Evolutionary conservation across 2,888 invertebrate species (phyloP), one percentile per base, ranked within the genome.

Genomic region (Paralinhomoeus sp.): DNA sequence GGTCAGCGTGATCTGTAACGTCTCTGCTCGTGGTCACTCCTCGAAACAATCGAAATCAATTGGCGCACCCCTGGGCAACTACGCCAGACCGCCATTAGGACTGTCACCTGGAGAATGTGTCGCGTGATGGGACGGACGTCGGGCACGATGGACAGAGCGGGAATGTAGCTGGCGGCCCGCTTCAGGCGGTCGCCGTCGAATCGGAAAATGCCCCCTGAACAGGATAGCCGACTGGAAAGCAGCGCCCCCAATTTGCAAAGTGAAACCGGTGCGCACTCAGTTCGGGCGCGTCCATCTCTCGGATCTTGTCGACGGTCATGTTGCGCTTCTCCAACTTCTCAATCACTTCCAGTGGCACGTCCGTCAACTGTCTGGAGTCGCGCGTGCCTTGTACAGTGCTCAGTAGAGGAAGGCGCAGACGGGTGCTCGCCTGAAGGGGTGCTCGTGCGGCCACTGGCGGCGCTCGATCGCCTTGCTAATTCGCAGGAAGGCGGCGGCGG

Each of bases 391-490:
- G n/a, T n/a, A n/a, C n/a, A n/a, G n/a, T n/a, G n/a, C n/a, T n/a
- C n/a, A n/a, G n/a, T n/a, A n/a, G n/a, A n/a, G n/a, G n/a, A n/a
- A n/a, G n/a, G n/a, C n/a, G n/a, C n/a, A n/a, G n/a, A n/a, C n/a
- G n/a, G n/a, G n/a, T n/a, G n/a, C 37, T 23, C 18, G 51, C 53
- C 54, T 45, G 20, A 56, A 44, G 1, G 68, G 64, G 65, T 91
- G 91, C 15, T 80, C 68, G 62, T 97, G 70, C 1, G 85, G 82
- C 93, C 93, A 97, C 52, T 80, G 73, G 57, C 82, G 79, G 3
- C 78, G 74, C 61, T 97, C 91, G 49, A 97, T 71, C 77, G 84
- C 84, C 67, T 89, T 85, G 31, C 85, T 77, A 59, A 93, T 73
- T 3, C 73, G 74, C 1, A 97, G 71, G 51, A 91, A 75, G 7